Percentiles rank a stretch among this genome's conserved stretches.
phyloP scores from a whole-genome alignment of 2,797 vertebrate species.

The Lacerta viridis region DNA sequence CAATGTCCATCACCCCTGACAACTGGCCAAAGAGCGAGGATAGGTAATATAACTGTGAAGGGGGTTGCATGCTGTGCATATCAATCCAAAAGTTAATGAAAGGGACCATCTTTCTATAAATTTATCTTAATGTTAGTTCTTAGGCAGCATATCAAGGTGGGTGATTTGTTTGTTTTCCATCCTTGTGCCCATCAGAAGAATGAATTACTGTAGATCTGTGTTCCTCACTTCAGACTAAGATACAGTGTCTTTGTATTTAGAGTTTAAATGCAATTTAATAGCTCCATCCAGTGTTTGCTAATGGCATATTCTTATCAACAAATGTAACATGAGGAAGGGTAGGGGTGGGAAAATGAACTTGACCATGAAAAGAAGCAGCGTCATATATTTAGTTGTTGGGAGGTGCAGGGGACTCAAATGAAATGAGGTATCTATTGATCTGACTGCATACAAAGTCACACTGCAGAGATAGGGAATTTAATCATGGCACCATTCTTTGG shows the following conservation, averaged over 20 bases:
- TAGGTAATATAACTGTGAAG: no score
- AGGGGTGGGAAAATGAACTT: not conserved
- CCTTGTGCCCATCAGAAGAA: no score
- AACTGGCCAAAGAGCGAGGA: no score
- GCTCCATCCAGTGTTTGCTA: constrained; percentile 37
- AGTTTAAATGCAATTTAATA: constrained; percentile 32
- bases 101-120: no score
- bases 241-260: not conserved
- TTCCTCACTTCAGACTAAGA: no score
- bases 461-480: constrained; percentile 58
- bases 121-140: no score
- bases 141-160: no score
- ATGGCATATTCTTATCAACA: constrained; percentile 22
- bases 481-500: constrained; percentile 53
- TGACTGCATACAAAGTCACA: constrained; percentile 54
- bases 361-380: constrained; percentile 16
- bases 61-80: no score
- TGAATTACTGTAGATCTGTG: no score
- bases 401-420: accelerated
- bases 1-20: no score
- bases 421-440: constrained; percentile 69
- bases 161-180: no score
- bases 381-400: constrained; percentile 32
- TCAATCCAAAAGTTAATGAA: no score
- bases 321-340: constrained; percentile 29